Conservation (phyloP, 2,113 vertebrate genomes). For the Orthonyx spaldingii region DNA sequence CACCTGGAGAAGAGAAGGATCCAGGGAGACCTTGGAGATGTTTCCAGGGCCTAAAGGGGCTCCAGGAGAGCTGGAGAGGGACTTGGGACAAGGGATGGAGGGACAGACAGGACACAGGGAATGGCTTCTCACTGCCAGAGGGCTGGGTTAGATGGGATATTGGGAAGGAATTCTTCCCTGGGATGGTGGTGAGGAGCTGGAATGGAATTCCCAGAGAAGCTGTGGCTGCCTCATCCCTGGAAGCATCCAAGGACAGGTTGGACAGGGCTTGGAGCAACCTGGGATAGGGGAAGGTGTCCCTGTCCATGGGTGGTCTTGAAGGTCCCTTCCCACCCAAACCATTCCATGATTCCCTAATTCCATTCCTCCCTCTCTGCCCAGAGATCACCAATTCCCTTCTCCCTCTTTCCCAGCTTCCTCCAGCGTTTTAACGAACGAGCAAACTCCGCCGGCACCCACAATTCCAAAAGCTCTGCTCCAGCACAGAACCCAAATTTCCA, state of each 20-base stretch:
- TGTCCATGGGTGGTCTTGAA: neutral
- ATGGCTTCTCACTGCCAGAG: neutral
- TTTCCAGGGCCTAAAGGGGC: fast-evolving
- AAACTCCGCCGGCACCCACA: neutral
- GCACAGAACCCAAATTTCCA: neutral
- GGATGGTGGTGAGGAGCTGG: neutral
- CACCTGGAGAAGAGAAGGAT: neutral
- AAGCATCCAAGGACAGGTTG: neutral
- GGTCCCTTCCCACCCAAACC: neutral
- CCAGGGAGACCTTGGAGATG: fast-evolving
- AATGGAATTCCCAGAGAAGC: neutral
- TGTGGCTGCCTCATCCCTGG: neutral
- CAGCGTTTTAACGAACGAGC: neutral
- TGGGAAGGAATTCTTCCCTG: fast-evolving
- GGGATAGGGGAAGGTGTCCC: neutral
- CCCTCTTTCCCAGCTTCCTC: neutral
- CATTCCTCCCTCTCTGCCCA: neutral
- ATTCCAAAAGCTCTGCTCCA: neutral
- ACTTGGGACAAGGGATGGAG: neutral
- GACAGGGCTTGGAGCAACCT: fast-evolving
- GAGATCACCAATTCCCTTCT: fast-evolving
- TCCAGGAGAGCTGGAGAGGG: neutral
- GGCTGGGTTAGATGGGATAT: neutral
- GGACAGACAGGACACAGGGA: neutral
- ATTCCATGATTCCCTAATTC: neutral